A percentile compares a stretch with the other conserved stretches of the same genome.
phyloP scores from a whole-genome alignment of 2,888 invertebrate species.

The Diarsia dahlii region DNA sequence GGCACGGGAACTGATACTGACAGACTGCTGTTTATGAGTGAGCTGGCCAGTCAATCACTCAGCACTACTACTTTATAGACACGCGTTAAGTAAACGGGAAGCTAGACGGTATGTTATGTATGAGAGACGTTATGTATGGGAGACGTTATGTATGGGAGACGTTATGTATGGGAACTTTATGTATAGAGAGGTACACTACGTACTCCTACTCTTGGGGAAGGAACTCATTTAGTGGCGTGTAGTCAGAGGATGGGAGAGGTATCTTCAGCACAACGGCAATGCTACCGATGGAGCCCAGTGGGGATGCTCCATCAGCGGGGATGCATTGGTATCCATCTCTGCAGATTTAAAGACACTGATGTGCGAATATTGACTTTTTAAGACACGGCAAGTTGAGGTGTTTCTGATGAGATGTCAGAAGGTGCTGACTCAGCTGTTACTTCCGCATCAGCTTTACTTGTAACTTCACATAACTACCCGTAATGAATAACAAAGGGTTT shows the following conservation, averaged over 20 bases:
- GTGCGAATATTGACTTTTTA: background rate
- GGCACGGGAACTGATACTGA: conserved; percentile 15
- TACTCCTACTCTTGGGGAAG: background rate
- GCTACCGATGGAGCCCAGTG: background rate
- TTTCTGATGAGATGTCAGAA: background rate
- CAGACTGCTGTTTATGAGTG: background rate
- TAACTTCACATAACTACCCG: background rate
- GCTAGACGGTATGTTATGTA: background rate
- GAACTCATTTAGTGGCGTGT: background rate
- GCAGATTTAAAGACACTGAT: background rate
- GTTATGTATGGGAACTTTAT: background rate
- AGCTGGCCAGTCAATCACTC: background rate
- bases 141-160: background rate
- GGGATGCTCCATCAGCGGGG: no score
- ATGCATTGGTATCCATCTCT: background rate
- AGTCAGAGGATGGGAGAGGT: background rate
- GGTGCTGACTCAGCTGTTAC: background rate
- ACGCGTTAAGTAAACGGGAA: background rate
- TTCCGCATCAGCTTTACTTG: background rate
- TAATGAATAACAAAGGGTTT: background rate
- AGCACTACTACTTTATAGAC: background rate
- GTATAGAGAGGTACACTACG: no score
- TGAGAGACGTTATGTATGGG: background rate
- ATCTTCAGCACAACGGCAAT: background rate
- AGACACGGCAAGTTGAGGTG: background rate